Percentiles rank a stretch among this genome's conserved stretches.
These are phyloP conservation scores for Mionectes macconnelli DNA, from an alignment of 2,113 vertebrate genomes.

Conservation along the genomic window DNA sequence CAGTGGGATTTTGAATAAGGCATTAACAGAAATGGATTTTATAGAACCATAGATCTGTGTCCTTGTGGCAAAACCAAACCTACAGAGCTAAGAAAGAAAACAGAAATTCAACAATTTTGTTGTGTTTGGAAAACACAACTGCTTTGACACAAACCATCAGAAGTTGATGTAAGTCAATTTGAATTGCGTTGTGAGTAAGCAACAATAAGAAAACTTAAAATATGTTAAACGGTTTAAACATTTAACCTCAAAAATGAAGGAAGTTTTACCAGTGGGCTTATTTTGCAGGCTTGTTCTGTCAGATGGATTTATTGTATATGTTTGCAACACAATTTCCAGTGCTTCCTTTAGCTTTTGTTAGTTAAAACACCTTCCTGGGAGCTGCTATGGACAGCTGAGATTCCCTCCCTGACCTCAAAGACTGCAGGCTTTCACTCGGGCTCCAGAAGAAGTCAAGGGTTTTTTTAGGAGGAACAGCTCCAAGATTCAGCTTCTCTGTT, in stretches of 20 bases:
- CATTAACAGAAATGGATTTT: neutral
- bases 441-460: neutral
- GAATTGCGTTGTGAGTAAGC: neutral
- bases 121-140: neutral
- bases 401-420: neutral
- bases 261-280: conserved; percentile 5
- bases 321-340: neutral
- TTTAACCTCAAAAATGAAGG: conserved; percentile 33
- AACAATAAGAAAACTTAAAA: conserved; percentile 20
- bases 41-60: neutral
- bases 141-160: neutral
- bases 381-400: neutral
- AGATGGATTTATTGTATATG: neutral
- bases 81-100: neutral
- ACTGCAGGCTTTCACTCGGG: neutral
- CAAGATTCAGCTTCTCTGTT: neutral
- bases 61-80: neutral
- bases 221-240: neutral
- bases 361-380: conserved; percentile 1
- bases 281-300: conserved; percentile 28
- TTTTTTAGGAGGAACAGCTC: neutral
- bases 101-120: neutral
- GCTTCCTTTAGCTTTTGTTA: neutral
- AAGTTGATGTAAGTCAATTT: neutral
- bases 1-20: neutral